Base-by-base conservation (phyloP, 2,888 invertebrate species). In the Eilema caniola region DNA sequence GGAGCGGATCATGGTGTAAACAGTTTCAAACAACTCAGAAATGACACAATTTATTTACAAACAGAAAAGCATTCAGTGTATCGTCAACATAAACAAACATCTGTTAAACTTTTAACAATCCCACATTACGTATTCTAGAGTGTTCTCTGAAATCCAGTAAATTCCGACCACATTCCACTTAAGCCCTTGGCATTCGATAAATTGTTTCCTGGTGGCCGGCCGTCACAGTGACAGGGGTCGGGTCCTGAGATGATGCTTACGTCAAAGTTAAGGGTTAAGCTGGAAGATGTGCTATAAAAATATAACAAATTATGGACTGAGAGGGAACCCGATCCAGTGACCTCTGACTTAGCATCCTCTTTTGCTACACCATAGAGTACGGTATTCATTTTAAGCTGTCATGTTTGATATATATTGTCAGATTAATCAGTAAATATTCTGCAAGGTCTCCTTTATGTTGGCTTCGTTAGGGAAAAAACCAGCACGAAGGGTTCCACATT, bases 151-250 rank as follows among this genome's bases (percentile, higher is more conserved):
- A 66, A 72, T 33, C 20, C 62, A 24, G 65, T 66, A 65, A 74
- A 79, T 78, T 61, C 72, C 73, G 37, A 24, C 57, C 24, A 53
- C 61, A 69, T 77, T 71, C 67, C 64, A 66, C 68, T 67, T 62
- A 69, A 77, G 62, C 47, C 66, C 66, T 66, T 70, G 62, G 73
- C 64, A 71, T 77, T 69, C 74, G 62, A 75, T 77, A 81, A 80
- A 79, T 79, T 81, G 81, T 80, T 79, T 80, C 68, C 66, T 65
- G 28, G 59, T 67, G 41, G 63, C 31, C 67, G 75, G 25, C 66
- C 10, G 70, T 72, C 75, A 56, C 57, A 1, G 31, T 79, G 80
- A 81, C 63, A 67, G 31, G 37, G 80, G 77, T 80, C 67, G 64
- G 41, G 62, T 72, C 72, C 62, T 70, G 59, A 64, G 16, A 60